Evolutionary conservation across 1,140 invertebrate species (phyloP).

Genomic region (Paralvinella palmiformis): DNA sequence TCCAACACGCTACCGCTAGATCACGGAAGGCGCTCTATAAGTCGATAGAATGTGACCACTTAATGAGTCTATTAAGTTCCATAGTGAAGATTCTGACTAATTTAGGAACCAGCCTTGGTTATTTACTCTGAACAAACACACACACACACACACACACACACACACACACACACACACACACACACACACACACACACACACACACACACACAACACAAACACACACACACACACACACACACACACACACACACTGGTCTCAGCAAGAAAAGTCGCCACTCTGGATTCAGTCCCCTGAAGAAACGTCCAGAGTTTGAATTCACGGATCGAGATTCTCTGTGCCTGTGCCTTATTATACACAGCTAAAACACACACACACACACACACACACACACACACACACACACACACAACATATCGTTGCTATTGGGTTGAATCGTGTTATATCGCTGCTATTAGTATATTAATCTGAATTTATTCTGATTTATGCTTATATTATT

Average conservation of each 20-base stretch:
- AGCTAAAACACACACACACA: background rate
- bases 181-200: background rate
- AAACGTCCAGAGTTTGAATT: background rate
- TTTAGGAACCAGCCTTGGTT: too few relatives aligned
- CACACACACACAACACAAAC: background rate
- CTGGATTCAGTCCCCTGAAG: background rate
- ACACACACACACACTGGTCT: background rate
- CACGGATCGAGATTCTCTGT: background rate
- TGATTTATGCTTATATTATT: too few relatives aligned
- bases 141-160: background rate
- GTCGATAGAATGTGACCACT: too few relatives aligned
- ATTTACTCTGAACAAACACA: background rate
- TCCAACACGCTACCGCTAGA: too few relatives aligned
- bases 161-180: background rate
- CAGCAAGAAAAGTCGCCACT: background rate
- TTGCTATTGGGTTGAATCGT: too few relatives aligned
- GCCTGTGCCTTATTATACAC: background rate
- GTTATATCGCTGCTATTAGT: too few relatives aligned
- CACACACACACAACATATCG: background rate
- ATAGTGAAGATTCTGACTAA: too few relatives aligned
- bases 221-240: background rate
- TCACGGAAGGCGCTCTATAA: too few relatives aligned
- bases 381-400: background rate
- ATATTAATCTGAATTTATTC: too few relatives aligned
- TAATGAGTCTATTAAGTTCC: too few relatives aligned